Conservation (phyloP, 1,140 invertebrate genomes). For the Heliconius himera region DNA sequence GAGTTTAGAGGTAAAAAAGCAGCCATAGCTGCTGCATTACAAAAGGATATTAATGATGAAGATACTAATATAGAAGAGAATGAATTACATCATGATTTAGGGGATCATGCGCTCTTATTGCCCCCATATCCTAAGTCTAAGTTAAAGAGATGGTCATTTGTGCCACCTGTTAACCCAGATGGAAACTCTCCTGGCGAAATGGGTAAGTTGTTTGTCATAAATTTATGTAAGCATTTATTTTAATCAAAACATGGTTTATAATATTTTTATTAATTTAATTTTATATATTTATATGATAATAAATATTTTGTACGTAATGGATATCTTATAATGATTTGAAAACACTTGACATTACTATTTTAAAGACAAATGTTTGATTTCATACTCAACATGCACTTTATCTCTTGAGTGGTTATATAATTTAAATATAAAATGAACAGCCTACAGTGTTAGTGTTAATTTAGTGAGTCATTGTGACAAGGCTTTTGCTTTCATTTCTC, state of each 20-base stretch:
- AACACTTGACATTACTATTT: background rate
- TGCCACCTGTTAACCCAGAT: slow-evolving; percentile 86
- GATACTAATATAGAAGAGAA: slow-evolving; percentile 70
- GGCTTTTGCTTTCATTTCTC: slow-evolving; percentile 24
- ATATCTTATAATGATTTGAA: background rate
- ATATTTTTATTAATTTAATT: no score
- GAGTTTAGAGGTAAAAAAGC: slow-evolving; percentile 73
- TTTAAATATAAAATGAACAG: slow-evolving; percentile 3
- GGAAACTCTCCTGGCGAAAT: slow-evolving; percentile 91
- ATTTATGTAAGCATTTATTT: no score
- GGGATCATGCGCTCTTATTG: slow-evolving; percentile 62
- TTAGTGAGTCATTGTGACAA: slow-evolving; percentile 22
- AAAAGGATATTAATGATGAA: slow-evolving; percentile 66
- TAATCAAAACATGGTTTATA: no score
- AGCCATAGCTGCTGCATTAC: slow-evolving; percentile 73
- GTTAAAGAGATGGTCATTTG: slow-evolving; percentile 88
- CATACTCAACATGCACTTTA: background rate
- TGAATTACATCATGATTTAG: slow-evolving; percentile 64
- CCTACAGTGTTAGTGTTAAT: background rate
- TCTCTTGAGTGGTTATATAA: slow-evolving; percentile 7
- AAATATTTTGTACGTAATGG: no score
- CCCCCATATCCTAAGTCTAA: slow-evolving; percentile 71
- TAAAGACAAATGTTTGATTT: background rate
- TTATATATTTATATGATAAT: no score
- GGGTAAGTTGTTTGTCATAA: slow-evolving; percentile 81